Conservation (phyloP, 1,140 invertebrate species). For the Bombus turneri region DNA sequence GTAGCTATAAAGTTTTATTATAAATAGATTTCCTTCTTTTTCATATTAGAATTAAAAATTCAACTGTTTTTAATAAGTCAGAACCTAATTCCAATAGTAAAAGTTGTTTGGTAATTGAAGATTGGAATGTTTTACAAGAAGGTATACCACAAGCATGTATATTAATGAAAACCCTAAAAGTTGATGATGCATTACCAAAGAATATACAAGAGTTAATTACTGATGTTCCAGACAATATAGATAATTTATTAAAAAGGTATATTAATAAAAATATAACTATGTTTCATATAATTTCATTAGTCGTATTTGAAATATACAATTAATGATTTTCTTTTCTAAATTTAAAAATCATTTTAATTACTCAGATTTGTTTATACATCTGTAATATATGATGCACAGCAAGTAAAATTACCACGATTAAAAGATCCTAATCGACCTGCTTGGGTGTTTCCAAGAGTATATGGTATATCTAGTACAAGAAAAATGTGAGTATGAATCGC, state of each 20-base stretch:
- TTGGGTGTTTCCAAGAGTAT: constrained; percentile 87
- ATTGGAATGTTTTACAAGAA: constrained; percentile 86
- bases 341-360: constrained; percentile 40
- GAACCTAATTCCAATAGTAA: constrained; percentile 87
- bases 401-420: constrained; percentile 88
- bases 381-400: constrained; percentile 90
- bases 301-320: not conserved
- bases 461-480: constrained; percentile 88
- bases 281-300: not conserved
- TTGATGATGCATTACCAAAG: constrained; percentile 85
- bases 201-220: constrained; percentile 80
- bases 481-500: constrained; percentile 85
- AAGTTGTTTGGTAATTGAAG: constrained; percentile 84
- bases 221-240: constrained; percentile 77
- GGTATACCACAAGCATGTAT: constrained; percentile 88
- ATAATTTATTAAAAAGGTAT: constrained; percentile 79
- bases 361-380: constrained; percentile 86
- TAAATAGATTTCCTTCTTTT: not conserved
- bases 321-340: not conserved
- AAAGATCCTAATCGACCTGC: constrained; percentile 87
- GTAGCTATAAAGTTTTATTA: not conserved
- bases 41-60: not conserved
- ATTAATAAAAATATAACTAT: constrained; percentile 10
- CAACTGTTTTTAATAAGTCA: constrained; percentile 81
- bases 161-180: constrained; percentile 88